Percentiles rank a stretch among this genome's conserved stretches.
These are phyloP conservation scores for Platycheirus rosarum DNA, from an alignment of 2,888 invertebrate species.

Conservation along the genomic window DNA sequence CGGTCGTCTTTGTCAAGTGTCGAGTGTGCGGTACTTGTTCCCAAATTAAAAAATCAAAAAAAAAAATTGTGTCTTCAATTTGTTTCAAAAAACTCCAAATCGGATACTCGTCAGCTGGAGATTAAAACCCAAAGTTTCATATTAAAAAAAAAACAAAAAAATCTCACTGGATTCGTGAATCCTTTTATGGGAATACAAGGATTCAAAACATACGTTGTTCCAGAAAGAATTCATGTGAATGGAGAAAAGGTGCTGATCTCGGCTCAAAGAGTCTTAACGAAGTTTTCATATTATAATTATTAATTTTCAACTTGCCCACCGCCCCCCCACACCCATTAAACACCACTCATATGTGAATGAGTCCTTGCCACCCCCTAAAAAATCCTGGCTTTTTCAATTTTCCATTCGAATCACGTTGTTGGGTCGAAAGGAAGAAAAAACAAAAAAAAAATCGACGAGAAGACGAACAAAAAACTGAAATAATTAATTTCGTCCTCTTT, in stretches of 20 bases:
- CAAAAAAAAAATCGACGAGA: constrained; percentile 24
- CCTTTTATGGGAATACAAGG: constrained; percentile 73
- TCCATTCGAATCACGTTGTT: constrained; percentile 69
- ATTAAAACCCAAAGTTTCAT: constrained; percentile 18
- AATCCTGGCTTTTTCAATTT: constrained; percentile 32
- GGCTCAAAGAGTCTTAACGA: constrained; percentile 35
- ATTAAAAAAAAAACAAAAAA: constrained; percentile 10
- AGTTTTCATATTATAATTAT: constrained; percentile 39
- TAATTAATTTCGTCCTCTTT: constrained; percentile 68
- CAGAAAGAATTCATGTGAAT: constrained; percentile 71
- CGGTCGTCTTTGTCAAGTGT: constrained; percentile 64
- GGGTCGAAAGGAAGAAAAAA: constrained; percentile 23
- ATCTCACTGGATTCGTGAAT: constrained; percentile 43
- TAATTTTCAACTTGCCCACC: constrained; percentile 34
- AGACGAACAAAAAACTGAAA: constrained; percentile 40
- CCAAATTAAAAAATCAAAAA: constrained; percentile 17
- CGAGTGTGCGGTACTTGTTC: constrained; percentile 62
- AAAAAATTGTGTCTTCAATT: not conserved
- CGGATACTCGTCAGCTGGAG: constrained; percentile 24
- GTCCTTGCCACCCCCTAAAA: constrained; percentile 9
- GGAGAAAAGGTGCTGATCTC: constrained; percentile 71
- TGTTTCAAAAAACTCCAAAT: constrained; percentile 15
- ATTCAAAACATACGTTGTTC: constrained; percentile 58
- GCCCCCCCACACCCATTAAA: too few relatives aligned
- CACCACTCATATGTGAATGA: constrained; percentile 6